Base-by-base conservation (phyloP, 2,888 invertebrate genomes). In the Nomada fucata region DNA sequence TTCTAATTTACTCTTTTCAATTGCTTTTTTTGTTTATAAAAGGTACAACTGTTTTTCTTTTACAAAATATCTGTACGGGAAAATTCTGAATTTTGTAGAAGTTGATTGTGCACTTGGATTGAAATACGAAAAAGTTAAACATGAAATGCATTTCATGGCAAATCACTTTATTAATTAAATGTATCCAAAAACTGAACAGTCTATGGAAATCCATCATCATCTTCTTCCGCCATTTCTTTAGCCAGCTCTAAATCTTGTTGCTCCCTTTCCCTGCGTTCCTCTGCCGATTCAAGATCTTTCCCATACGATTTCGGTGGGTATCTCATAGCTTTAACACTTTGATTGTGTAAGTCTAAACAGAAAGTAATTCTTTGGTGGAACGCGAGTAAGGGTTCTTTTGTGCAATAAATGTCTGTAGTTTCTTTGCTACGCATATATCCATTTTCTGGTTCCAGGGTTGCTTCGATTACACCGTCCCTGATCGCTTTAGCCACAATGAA, bases 151-250 rank as follows among this genome's bases (percentile, higher is more conserved):
- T 18, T 29, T 44, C 44, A 55, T 60, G n/a, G 63, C 55, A 52
- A 60, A 57, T 65, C 42, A 18, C n/a, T 67, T 77, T 77, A 77
- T 77, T 71, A 72, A 59, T 72, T 44, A 68, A 72, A 80, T 10
- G 13, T 52, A 71, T 52, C 2, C 42, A 55, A 57, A 52, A 53
- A 44, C 11, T 50, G 20, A 67, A 74, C 59, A 50, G 23, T 44
- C 93, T 93, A 95, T 87, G 95, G 95, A 92, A 97, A 97, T 86
- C 97, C 97, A 94, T 98, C 98, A 95, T 99, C 99, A 94, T 99
- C 99, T 93, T 99, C 99, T 93, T 99, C 99, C 10, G 99, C 99
- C 97, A 99, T 98, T 95, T 99, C 99, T 94, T 99, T 99, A n/a
- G 99, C 99, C 90, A 99, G 95, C 94, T 99, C 99, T 91, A 99